phyloP scores from a whole-genome alignment of 2,797 vertebrate genomes.

The Pseudochirops cupreus region DNA sequence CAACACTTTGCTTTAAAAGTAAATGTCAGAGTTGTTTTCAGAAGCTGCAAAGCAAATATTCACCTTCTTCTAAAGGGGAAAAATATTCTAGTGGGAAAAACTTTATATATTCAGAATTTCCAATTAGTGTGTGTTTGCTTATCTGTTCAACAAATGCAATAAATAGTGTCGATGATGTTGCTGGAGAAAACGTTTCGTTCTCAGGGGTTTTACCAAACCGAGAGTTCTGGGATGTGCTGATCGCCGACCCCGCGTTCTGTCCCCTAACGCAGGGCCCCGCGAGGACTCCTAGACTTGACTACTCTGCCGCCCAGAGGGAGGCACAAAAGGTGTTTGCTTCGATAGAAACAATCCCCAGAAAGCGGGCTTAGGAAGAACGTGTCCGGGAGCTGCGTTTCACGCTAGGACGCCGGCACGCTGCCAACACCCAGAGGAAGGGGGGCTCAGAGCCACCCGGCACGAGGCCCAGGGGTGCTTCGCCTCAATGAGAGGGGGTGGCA shows the following conservation, averaged over 20 bases:
- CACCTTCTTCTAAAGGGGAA: conserved; percentile 19
- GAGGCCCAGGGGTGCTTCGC: neutral
- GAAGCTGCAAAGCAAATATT: neutral
- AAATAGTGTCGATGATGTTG: neutral
- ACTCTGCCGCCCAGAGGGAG: neutral
- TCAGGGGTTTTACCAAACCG: conserved; percentile 23
- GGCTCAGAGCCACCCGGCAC: too few relatives aligned
- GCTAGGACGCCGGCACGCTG: neutral
- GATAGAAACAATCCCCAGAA: neutral
- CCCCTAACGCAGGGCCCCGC: neutral
- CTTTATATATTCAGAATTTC: neutral
- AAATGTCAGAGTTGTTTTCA: conserved; percentile 23
- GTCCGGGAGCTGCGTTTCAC: neutral
- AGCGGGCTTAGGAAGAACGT: neutral
- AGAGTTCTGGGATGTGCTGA: neutral
- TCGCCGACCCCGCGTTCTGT: neutral
- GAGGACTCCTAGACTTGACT: neutral
- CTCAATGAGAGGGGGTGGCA: neutral
- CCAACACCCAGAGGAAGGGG: neutral
- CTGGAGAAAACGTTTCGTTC: neutral
- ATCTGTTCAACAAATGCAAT: conserved; percentile 11
- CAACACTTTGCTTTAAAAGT: neutral
- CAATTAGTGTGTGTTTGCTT: neutral
- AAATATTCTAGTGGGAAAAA: neutral
- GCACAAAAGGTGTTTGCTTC: neutral